Base-by-base conservation (phyloP, 2,888 invertebrate genomes). In the Rotaria macrura region DNA sequence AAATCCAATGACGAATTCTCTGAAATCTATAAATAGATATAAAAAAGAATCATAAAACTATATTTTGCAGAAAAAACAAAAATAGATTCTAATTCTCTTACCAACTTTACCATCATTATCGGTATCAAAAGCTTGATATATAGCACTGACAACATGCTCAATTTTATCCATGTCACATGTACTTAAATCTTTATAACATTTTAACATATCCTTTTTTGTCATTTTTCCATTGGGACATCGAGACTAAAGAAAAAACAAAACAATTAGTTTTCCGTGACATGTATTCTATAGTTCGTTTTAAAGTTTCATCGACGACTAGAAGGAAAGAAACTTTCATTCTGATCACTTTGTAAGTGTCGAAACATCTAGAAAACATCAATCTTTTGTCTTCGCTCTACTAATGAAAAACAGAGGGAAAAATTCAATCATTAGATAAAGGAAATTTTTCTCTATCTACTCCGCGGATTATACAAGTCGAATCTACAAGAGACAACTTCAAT, bases 81-180 rank as follows among this genome's bases (percentile, higher is more conserved):
- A 17, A 49, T 47, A 9, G 14, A 47, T 29, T 12, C n/a, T 23
- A 52, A 23, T 52, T 20, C 20, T 65, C 65, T 25, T 79, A 79
- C 79, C 79, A 43, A 79, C 79, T 79, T 79, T 79, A 3, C 79
- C 79, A n/a, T 79, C 43, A 12, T 79, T 79, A 79, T 79, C 79
- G 3, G 10, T 43, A 79, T 79, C 79, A n/a, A 79, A 79, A n/a
- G 43, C 25, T 79, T 79, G 40, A n/a, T 79, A 43, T n/a, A 79
- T 79, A 10, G 79, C 79, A 43, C 20, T 79, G 0, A 79, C 79
- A 79, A 79, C 79, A 43, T 79, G 79, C n/a, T 79, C 79, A 14
- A 79, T 10, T 43, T 79, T 79, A 79, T 79, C 79, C 23, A 43
- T n/a, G 43, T 79, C 79, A 43, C 79, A 79, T 14, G 79, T 79